Percentiles rank a stretch among this genome's conserved stretches.
phyloP scores from a whole-genome alignment of 2,113 vertebrate genomes.

The Brachionichthys hirsutus region DNA sequence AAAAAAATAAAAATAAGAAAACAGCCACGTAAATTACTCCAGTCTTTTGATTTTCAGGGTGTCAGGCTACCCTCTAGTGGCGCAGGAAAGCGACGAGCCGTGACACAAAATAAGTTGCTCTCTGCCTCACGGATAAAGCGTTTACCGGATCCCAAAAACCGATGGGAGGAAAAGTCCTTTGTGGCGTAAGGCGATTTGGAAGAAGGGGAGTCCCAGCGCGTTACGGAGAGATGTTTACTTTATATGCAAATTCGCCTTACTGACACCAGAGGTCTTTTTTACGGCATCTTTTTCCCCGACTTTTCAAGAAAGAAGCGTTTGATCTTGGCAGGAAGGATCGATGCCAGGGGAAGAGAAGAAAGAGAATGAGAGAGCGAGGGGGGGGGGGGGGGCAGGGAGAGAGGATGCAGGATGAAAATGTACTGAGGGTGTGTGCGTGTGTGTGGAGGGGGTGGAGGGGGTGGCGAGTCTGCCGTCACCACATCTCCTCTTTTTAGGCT shows the following conservation, averaged over 20 bases:
- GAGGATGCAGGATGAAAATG: slow-evolving; percentile 59
- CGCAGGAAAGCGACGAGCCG: slow-evolving; percentile 46
- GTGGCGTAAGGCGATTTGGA: slow-evolving; percentile 24
- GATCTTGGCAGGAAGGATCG: slow-evolving; percentile 66
- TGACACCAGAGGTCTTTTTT: slow-evolving; percentile 53
- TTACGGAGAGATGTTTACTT: slow-evolving; percentile 49
- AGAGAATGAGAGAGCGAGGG: not conserved
- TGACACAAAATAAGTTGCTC: slow-evolving; percentile 55
- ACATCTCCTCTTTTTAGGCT: slow-evolving; percentile 27
- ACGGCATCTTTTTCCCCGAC: slow-evolving; percentile 41
- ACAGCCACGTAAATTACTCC: slow-evolving; percentile 50
- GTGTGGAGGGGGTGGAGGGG: not conserved
- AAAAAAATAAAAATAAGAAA: not conserved
- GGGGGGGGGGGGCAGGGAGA: not conserved
- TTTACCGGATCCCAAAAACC: slow-evolving; percentile 26
- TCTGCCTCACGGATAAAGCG: slow-evolving; percentile 47
- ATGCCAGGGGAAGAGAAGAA: slow-evolving; percentile 41
- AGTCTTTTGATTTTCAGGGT: slow-evolving; percentile 44
- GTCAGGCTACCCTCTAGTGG: slow-evolving; percentile 74
- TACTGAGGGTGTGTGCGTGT: slow-evolving; percentile 44
- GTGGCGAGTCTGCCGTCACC: slow-evolving; percentile 50
- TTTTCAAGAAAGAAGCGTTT: slow-evolving; percentile 71
- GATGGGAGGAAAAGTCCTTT: slow-evolving; percentile 40
- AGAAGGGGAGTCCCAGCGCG: slow-evolving; percentile 45
- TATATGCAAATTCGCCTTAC: slow-evolving; percentile 59